These are phyloP conservation scores for Gandaritis pyraliata DNA, from an alignment of 2,888 invertebrate species.

Conservation along the genomic window DNA sequence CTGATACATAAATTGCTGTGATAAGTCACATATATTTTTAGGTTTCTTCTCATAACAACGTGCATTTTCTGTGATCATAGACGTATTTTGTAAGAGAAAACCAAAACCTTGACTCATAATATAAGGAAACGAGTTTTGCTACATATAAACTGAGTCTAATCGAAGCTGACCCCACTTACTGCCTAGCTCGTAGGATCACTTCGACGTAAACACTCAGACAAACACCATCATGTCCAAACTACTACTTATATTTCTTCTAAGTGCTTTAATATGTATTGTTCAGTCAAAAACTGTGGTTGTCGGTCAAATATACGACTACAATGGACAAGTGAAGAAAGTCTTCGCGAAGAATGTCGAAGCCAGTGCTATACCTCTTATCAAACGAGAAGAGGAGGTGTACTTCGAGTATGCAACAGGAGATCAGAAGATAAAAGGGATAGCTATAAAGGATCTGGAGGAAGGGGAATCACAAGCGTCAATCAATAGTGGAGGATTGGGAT, in stretches of 20 bases:
- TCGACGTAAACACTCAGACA: conserved; percentile 20
- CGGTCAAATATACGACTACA: conserved; percentile 62
- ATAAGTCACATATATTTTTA: too few species aligned
- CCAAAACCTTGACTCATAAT: too few species aligned
- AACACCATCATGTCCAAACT: conserved; percentile 53
- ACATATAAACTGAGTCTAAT: conserved; percentile 25
- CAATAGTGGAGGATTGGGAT: conserved; percentile 71
- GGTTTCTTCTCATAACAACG: too few species aligned
- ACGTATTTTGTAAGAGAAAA: too few species aligned
- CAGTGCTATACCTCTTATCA: conserved; percentile 57
- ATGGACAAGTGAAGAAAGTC: conserved; percentile 59
- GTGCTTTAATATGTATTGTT: conserved; percentile 47
- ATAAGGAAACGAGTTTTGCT: conserved; percentile 4
- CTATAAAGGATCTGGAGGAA: conserved; percentile 73
- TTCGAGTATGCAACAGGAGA: conserved; percentile 63
- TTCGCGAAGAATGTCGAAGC: conserved; percentile 57
- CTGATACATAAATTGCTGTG: too few species aligned
- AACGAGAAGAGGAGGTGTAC: conserved; percentile 60
- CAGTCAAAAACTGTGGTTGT: conserved; percentile 62
- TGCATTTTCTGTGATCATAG: too few species aligned
- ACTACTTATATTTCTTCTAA: conserved; percentile 45
- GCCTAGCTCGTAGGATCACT: conserved; percentile 8
- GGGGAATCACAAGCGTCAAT: conserved; percentile 70
- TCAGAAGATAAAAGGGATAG: conserved; percentile 73
- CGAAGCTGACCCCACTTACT: conserved; percentile 10